Conservation (phyloP, 1,140 invertebrate species). For the Zaprionus inermis region DNA sequence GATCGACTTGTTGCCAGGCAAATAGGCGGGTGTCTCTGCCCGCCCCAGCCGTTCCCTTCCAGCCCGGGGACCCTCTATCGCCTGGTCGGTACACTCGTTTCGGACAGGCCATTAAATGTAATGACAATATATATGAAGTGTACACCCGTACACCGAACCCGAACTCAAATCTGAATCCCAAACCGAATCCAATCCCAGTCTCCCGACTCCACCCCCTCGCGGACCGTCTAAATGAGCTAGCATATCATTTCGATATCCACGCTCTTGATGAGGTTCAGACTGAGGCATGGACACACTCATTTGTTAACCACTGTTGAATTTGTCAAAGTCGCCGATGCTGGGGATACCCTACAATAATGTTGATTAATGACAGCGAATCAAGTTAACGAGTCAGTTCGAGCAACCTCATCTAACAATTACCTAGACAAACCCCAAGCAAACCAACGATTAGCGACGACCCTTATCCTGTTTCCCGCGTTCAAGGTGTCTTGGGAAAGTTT, state of each 20-base stretch:
- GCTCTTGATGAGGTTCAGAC: constrained; percentile 15
- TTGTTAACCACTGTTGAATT: constrained; percentile 42
- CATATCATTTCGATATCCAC: constrained; percentile 39
- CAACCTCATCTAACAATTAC: constrained; percentile 20
- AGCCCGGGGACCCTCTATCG: neutral
- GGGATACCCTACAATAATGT: constrained; percentile 28
- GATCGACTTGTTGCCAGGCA: constrained; percentile 27
- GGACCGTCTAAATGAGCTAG: constrained; percentile 39
- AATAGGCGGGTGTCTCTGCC: constrained; percentile 51
- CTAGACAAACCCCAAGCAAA: neutral
- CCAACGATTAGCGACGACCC: constrained; percentile 1
- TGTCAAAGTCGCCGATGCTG: constrained; percentile 51
- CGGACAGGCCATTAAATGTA: constrained; percentile 69
- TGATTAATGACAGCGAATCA: constrained; percentile 32
- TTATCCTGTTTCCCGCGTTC: neutral
- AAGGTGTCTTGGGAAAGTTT: neutral
- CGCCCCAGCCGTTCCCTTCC: neutral
- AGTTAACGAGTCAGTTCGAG: constrained; percentile 17
- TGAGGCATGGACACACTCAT: constrained; percentile 39
- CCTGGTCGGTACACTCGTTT: constrained; percentile 30
- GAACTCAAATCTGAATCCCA: neutral
- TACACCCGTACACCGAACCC: constrained; percentile 23
- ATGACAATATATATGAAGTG: constrained; percentile 64
- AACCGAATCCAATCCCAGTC: neutral
- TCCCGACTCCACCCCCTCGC: neutral